Conservation (phyloP, 1,140 invertebrate species). For the Phthorimaea operculella region DNA sequence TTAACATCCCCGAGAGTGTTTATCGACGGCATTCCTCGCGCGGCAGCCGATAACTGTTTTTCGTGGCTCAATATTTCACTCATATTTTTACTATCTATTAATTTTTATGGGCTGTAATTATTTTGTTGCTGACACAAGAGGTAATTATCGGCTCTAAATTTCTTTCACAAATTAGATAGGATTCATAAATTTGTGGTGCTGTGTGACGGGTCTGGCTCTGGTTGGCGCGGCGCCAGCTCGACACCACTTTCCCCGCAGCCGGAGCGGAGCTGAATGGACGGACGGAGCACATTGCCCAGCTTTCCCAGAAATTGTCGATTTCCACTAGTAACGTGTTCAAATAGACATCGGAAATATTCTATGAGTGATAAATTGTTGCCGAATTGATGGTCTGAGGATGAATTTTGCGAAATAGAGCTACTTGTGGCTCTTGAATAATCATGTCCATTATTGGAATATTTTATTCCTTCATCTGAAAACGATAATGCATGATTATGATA, state of each 20-base stretch:
- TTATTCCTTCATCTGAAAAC: too few species aligned
- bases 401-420: neutral
- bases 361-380: conserved; percentile 42
- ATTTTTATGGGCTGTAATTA: conserved; percentile 18
- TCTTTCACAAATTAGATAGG: conserved; percentile 51
- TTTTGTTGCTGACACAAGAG: conserved; percentile 50
- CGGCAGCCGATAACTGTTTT: neutral
- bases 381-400: conserved; percentile 29
- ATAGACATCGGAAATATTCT: conserved; percentile 51
- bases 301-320: conserved; percentile 54
- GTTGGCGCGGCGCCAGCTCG: conserved; percentile 42
- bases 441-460: neutral
- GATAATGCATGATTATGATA: too few species aligned
- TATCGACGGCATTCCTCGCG: neutral
- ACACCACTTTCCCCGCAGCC: conserved; percentile 42
- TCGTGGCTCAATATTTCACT: neutral
- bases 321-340: conserved; percentile 39
- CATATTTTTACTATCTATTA: conserved; percentile 1
- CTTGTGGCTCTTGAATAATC: neutral
- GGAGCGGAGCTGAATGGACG: conserved; percentile 25
- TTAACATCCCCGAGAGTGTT: conserved; percentile 1
- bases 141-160: conserved; percentile 54
- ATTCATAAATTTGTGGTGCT: conserved; percentile 50
- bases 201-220: conserved; percentile 33
- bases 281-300: conserved; percentile 44